Base-by-base conservation (phyloP, 2,113 vertebrate genomes). In the Crocuta crocuta region DNA sequence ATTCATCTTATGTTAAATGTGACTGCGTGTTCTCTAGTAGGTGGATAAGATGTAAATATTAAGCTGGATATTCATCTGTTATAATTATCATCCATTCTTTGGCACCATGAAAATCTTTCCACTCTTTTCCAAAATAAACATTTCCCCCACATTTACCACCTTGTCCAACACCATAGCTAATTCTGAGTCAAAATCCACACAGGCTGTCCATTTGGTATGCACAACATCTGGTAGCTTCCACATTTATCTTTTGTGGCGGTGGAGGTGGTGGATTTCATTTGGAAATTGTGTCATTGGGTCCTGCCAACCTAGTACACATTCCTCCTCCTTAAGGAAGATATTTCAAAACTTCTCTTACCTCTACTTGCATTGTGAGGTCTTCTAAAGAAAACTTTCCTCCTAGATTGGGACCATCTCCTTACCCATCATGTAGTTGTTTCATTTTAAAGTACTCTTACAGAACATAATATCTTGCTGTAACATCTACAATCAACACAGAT, bases 401-500 rank as follows among this genome's bases (percentile, higher is more conserved):
- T 84, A 74, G 45, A 89, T 78, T 53, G 28, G 81, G 85, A 71
- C 12, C 66, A 17, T 86, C 50, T 93, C 48, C 35, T 76, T 70
- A 82, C 43, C n/a, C 94, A 50, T 53, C 63, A 7, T 65, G 53
- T 43, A 85, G 84, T 85, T 96, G 93, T 91, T 96, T 93, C 95
- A 91, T 73, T 94, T 98, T 95, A 95, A 61, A 88, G 86, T 31
- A 45, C 61, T 93, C 81, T 81, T 95, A 85, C 96, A 91, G 83
- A 97, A 81, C 81, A 96, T 93, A 97, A 43, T 95, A 90, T 94
- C 93, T 95, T 85, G 12, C 92, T 82, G 85, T 93, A 97, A 95
- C 91, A 82, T 97, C 84, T 95, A 96, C 90, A 98, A 97, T 98
- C 96, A 93, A 91, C 95, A 94, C 61, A 63, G 95, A 98, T 97